These are phyloP conservation scores for Luperina nickerlii DNA, from an alignment of 2,888 invertebrate genomes.

Conservation along the genomic window DNA sequence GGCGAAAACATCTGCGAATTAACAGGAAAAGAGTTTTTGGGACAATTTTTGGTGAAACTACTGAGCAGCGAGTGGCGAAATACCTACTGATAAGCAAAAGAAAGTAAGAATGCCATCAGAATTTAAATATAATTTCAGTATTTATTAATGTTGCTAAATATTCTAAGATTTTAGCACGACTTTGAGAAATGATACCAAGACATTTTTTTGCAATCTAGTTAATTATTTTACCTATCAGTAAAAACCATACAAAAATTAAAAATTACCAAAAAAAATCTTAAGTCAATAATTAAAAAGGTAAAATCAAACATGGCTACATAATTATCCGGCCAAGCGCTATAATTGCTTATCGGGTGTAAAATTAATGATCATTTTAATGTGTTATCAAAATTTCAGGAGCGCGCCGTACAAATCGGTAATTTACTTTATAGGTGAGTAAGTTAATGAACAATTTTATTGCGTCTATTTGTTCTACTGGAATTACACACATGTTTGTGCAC, in stretches of 20 bases:
- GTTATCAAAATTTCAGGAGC: slow-evolving; percentile 68
- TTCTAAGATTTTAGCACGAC: no score
- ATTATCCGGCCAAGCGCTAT: slow-evolving; percentile 70
- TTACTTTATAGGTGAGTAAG: slow-evolving; percentile 55
- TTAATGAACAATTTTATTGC: slow-evolving; percentile 39
- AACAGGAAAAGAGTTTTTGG: slow-evolving; percentile 15
- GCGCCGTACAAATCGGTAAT: slow-evolving; percentile 60
- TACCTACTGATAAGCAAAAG: not conserved
- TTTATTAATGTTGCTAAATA: not conserved
- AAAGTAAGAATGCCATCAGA: not conserved
- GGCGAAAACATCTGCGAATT: slow-evolving; percentile 31
- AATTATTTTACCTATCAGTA: not conserved
- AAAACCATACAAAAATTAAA: no score
- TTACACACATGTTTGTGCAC: slow-evolving; percentile 15
- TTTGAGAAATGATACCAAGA: not conserved
- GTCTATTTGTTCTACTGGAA: slow-evolving; percentile 51
- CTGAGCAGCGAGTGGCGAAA: not conserved
- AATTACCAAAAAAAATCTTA: slow-evolving; percentile 2
- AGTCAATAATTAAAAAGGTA: slow-evolving; percentile 30
- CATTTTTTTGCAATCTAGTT: not conserved
- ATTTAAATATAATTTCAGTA: not conserved
- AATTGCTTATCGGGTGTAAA: slow-evolving; percentile 77
- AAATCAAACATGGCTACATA: slow-evolving; percentile 61
- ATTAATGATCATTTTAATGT: slow-evolving; percentile 73
- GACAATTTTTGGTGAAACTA: not conserved